phyloP scores from a whole-genome alignment of 2,113 vertebrate species.

The Phyllostomus hastatus region DNA sequence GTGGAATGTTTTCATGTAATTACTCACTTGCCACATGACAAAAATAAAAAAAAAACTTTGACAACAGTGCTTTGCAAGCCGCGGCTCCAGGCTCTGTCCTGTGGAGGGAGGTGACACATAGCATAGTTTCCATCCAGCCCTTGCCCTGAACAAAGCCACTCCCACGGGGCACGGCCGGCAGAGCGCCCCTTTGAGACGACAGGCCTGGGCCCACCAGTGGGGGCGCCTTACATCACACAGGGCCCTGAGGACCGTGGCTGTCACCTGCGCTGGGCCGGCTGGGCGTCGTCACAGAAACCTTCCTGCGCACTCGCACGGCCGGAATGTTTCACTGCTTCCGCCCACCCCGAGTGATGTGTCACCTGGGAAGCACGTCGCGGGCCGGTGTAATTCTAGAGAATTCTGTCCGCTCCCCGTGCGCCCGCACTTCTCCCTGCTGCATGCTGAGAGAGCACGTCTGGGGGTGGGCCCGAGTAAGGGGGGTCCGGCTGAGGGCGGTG shows the following conservation, averaged over 20 bases:
- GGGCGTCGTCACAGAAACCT: conserved; percentile 37
- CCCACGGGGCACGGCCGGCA: background rate
- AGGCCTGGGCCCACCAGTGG: conserved; percentile 26
- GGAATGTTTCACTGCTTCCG: background rate
- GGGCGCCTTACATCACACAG: background rate
- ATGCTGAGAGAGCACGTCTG: background rate
- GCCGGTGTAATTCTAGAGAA: background rate
- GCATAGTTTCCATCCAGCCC: conserved; percentile 34
- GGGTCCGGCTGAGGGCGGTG: background rate
- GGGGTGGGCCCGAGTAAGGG: background rate
- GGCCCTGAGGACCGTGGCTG: background rate
- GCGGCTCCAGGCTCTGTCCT: background rate
- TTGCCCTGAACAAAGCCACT: conserved; percentile 38
- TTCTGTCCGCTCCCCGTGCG: background rate
- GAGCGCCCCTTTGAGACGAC: conserved; percentile 33
- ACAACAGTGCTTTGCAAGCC: conserved; percentile 35
- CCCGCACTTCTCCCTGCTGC: background rate
- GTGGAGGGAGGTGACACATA: background rate
- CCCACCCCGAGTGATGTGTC: background rate
- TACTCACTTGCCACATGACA: conserved; percentile 8
- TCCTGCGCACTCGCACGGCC: background rate
- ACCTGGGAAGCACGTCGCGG: background rate
- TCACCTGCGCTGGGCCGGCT: background rate
- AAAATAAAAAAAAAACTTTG: background rate
- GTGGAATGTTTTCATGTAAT: conserved; percentile 7